A percentile compares a stretch with the other conserved stretches of the same genome.
Evolutionary conservation across 2,797 vertebrate species (phyloP).

Genomic region (Peromyscus nudipes): DNA sequence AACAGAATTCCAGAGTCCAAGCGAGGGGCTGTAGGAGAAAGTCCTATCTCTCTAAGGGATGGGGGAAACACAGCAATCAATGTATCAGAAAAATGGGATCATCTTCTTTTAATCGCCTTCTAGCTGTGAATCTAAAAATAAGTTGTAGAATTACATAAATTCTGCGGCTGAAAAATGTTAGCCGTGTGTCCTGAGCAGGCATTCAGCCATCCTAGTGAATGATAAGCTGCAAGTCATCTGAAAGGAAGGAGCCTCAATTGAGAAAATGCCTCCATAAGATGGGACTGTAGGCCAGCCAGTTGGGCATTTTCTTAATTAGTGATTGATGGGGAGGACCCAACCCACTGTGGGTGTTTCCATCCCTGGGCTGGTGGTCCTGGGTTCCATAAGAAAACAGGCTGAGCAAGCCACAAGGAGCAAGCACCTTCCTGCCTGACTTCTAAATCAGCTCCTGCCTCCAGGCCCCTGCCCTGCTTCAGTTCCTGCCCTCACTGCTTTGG

Average conservation of each 20-base stretch:
- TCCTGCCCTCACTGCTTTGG: background rate
- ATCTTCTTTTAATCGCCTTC: background rate
- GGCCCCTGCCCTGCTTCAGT: background rate
- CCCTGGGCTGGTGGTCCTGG: background rate
- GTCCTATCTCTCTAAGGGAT: background rate
- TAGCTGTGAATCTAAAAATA: conserved; percentile 25
- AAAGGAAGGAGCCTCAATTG: background rate
- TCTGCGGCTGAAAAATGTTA: background rate
- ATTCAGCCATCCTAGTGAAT: background rate
- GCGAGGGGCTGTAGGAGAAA: background rate
- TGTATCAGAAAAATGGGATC: background rate
- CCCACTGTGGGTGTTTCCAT: background rate
- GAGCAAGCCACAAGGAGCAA: background rate
- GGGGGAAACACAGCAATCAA: background rate
- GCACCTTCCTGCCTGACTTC: background rate
- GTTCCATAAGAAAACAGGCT: background rate
- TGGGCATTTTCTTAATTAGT: background rate
- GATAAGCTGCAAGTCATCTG: background rate
- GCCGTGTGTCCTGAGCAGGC: background rate
- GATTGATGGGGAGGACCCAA: background rate
- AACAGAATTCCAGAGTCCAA: background rate
- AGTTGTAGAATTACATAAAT: background rate
- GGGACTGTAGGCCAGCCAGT: background rate
- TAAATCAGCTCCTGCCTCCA: background rate
- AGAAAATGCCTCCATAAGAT: background rate